phyloP scores from a whole-genome alignment of 2,888 invertebrate species.

The Tortrix viridana region DNA sequence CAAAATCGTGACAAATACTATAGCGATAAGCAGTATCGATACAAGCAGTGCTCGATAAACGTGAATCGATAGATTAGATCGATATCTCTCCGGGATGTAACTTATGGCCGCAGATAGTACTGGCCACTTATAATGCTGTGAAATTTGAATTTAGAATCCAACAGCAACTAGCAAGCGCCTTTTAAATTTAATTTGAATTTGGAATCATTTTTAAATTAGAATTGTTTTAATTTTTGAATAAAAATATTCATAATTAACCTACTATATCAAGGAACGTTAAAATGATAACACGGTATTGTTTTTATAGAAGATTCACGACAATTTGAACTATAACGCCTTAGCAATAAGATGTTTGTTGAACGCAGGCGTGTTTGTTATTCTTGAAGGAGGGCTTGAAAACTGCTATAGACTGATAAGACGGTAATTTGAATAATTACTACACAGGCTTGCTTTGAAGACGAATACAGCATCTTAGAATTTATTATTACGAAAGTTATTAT shows the following conservation, averaged over 20 bases:
- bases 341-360: constrained; percentile 44
- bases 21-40: constrained; percentile 70
- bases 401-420: constrained; percentile 72
- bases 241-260: constrained; percentile 30
- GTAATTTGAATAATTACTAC: constrained; percentile 78
- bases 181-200: not conserved
- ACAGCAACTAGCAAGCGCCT: not conserved
- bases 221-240: constrained; percentile 1
- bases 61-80: constrained; percentile 77
- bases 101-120: constrained; percentile 56
- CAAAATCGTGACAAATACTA: constrained; percentile 76
- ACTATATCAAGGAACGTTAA: constrained; percentile 24
- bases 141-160: constrained; percentile 33
- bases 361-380: constrained; percentile 38
- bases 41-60: constrained; percentile 71
- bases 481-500: constrained; percentile 45
- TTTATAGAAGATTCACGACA: constrained; percentile 23
- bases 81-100: constrained; percentile 67
- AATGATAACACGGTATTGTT: constrained; percentile 30
- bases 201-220: not conserved
- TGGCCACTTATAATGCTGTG: constrained; percentile 45
- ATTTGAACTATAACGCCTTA: constrained; percentile 39
- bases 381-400: constrained; percentile 64
- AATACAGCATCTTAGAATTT: constrained; percentile 61
- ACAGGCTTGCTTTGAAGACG: constrained; percentile 70